These are phyloP conservation scores for Myiothlypis coronata DNA, from an alignment of 2,797 vertebrate genomes.

Conservation along the genomic window DNA sequence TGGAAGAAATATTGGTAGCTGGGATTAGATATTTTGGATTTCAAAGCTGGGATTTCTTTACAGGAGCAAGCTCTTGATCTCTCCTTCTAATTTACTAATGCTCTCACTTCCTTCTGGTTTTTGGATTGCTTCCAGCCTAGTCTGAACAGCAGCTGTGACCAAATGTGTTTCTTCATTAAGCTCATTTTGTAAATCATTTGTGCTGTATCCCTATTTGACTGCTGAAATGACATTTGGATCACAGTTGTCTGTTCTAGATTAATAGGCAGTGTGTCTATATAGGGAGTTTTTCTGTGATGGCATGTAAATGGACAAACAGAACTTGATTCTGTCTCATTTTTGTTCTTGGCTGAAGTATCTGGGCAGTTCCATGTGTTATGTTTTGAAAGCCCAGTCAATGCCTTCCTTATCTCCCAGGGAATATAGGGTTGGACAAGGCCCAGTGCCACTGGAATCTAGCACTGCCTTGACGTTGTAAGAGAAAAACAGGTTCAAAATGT, in stretches of 20 bases:
- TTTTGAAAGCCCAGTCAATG: not conserved
- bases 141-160: conserved; percentile 21
- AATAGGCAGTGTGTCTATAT: not conserved
- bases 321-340: not conserved
- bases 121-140: not conserved
- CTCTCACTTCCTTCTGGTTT: not conserved
- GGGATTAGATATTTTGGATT: not conserved
- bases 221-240: not conserved
- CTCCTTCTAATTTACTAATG: not conserved
- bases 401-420: not conserved
- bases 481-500: not conserved
- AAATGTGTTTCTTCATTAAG: not conserved
- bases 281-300: not conserved
- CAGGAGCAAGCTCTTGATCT: not conserved
- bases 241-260: not conserved
- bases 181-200: not conserved
- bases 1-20: not conserved
- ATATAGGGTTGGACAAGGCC: not conserved
- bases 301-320: not conserved
- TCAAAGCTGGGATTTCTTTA: not conserved
- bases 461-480: not conserved
- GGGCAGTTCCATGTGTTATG: not conserved
- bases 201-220: not conserved
- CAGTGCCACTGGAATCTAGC: accelerated
- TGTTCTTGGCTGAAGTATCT: not conserved